A percentile compares a stretch with the other conserved stretches of the same genome.
Conservation (phyloP, 2,797 vertebrate species). For the Loris lydekkerianus region DNA sequence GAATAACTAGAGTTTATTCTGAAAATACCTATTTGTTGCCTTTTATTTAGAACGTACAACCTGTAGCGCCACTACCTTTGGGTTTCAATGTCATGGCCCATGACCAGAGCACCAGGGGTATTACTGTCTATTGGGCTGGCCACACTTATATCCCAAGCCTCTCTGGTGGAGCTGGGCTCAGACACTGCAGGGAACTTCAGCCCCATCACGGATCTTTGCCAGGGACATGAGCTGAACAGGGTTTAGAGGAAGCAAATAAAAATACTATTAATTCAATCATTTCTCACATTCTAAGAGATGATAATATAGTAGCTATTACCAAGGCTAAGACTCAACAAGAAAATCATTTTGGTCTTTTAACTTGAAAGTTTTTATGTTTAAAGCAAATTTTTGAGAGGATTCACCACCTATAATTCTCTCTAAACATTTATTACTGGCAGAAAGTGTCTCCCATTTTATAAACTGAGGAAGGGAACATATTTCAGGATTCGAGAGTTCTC, state of each 20-base stretch:
- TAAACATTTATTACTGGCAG: background rate
- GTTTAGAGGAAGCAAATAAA: background rate
- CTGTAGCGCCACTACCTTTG: background rate
- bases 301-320: background rate
- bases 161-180: background rate
- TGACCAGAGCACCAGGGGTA: background rate
- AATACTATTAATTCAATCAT: background rate
- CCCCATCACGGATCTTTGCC: background rate
- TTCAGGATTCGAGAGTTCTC: background rate
- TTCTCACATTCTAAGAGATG: constrained; percentile 12
- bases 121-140: background rate
- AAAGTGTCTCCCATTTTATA: background rate
- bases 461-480: background rate
- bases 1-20: background rate
- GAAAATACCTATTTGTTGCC: background rate
- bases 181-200: background rate
- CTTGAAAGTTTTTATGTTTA: background rate
- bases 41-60: background rate
- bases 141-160: fast-evolving
- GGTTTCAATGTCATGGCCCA: background rate
- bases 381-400: constrained; percentile 40
- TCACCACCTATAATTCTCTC: background rate
- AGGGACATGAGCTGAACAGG: background rate
- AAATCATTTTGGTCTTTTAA: constrained; percentile 8
- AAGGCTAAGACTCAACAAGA: constrained; percentile 8